Evolutionary conservation across 2,113 vertebrate genomes (phyloP), one percentile per base, ranked within the genome.

Genomic region (Columbina picui): DNA sequence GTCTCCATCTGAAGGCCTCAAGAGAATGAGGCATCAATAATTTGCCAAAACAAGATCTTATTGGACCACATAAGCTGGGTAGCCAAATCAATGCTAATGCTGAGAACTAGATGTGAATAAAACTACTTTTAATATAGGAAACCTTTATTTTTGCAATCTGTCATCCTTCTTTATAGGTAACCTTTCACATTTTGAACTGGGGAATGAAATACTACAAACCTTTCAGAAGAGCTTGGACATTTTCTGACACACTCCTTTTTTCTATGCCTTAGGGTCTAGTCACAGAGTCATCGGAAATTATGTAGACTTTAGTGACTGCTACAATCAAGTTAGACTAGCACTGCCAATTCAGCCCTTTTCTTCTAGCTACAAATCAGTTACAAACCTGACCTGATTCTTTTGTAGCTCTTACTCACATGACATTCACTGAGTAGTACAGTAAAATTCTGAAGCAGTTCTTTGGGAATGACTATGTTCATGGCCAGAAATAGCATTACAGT

Each of bases 261-360:
- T 47, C 34, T 16, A 34, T 86, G 57, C 43, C 73, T 94, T 73
- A 49, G 26, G 34, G 17, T 77, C 47, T 80, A 74, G 34, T 34
- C 45, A 79, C 15, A 38, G 43, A 84, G 75, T 85, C 67, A 55
- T 6, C 61, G 30, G 26, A 80, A 80, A 79, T 96, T 83, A 90
- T 53, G 85, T 82, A 69, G 39, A 80, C n/a, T 86, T 70, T 93
- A 71, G 60, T 68, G 71, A 68, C 47, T 56, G 70, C 41, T 55
- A 64, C 20, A 76, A 60, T 30, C 39, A 38, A 56, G 45, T 80
- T 68, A 69, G 75, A 90, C 53, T 90, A 88, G 59, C 32, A 43
- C 36, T 91, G 61, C 21, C 53, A 71, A 79, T 56, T 89, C 78
- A 93, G 26, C n/a, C 36, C 7, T 93, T 91, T 93, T 71, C n/a